phyloP scores from a whole-genome alignment of 2,797 vertebrate species.

The Peromyscus eremicus region DNA sequence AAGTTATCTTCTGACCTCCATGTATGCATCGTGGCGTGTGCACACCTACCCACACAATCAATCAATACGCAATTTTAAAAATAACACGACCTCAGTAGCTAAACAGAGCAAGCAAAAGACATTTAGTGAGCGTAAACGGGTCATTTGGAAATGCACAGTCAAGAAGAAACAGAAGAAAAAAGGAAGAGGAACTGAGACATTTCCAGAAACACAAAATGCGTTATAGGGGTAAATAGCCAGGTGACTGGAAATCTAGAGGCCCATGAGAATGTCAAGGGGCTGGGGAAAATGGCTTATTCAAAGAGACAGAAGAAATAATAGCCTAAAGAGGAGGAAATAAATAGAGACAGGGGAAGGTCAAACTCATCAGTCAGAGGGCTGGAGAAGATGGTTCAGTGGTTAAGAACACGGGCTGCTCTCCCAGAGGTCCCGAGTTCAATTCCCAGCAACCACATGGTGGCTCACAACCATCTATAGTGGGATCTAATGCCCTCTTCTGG shows the following conservation, averaged over 20 bases:
- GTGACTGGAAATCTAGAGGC: neutral
- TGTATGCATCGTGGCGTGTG: neutral
- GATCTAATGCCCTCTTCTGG: too few species aligned
- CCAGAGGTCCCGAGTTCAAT: too few species aligned
- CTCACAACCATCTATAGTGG: too few species aligned
- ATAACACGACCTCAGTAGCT: neutral
- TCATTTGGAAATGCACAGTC: neutral
- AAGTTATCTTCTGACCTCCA: neutral
- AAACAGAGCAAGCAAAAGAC: neutral
- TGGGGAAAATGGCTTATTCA: neutral
- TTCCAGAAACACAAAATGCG: neutral
- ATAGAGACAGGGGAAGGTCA: neutral
- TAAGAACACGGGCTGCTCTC: too few species aligned
- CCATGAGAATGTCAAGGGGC: neutral
- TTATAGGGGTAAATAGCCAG: neutral
- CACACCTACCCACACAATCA: neutral
- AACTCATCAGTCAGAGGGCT: neutral
- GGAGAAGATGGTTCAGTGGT: too few species aligned
- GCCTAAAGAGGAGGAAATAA: neutral
- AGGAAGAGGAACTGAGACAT: neutral
- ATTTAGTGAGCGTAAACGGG: neutral
- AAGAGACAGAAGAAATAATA: neutral
- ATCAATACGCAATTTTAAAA: neutral
- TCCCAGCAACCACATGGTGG: too few species aligned
- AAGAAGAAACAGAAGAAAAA: neutral